phyloP scores from a whole-genome alignment of 2,888 invertebrate genomes.

The Drosophila subquinaria region DNA sequence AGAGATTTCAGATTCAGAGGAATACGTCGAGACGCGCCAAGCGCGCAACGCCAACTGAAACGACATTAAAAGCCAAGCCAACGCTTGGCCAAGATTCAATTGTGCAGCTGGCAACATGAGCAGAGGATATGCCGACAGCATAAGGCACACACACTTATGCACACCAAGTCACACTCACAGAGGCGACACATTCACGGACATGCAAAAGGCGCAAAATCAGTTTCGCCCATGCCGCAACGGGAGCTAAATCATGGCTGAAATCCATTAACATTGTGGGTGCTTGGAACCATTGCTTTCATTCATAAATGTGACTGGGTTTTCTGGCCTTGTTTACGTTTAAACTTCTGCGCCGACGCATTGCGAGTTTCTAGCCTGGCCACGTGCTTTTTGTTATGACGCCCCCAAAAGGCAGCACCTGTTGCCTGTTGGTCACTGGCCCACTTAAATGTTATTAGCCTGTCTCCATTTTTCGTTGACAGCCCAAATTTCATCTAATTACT shows the following conservation, averaged over 20 bases:
- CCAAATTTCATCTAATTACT: slow-evolving; percentile 55
- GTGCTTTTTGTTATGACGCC: slow-evolving; percentile 49
- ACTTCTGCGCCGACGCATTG: slow-evolving; percentile 65
- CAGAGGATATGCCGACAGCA: slow-evolving; percentile 67
- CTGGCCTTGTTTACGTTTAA: slow-evolving; percentile 61
- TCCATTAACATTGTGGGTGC: slow-evolving; percentile 67
- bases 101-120: slow-evolving; percentile 58
- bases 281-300: slow-evolving; percentile 52
- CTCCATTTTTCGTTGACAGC: slow-evolving; percentile 49
- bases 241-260: slow-evolving; percentile 59
- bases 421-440: not conserved
- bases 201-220: slow-evolving; percentile 78
- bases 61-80: slow-evolving; percentile 59
- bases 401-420: slow-evolving; percentile 42
- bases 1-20: slow-evolving; percentile 32
- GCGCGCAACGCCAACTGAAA: slow-evolving; percentile 83
- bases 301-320: slow-evolving; percentile 62
- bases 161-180: slow-evolving; percentile 10
- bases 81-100: slow-evolving; percentile 74
- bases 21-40: slow-evolving; percentile 82
- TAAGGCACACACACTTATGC: slow-evolving; percentile 42
- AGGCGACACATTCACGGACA: slow-evolving; percentile 54
- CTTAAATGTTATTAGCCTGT: slow-evolving; percentile 25
- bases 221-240: slow-evolving; percentile 44
- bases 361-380: not conserved